Evolutionary conservation across 1,140 invertebrate genomes (phyloP), one percentile per base, ranked within the genome.

Genomic region (Whitmania pigra): DNA sequence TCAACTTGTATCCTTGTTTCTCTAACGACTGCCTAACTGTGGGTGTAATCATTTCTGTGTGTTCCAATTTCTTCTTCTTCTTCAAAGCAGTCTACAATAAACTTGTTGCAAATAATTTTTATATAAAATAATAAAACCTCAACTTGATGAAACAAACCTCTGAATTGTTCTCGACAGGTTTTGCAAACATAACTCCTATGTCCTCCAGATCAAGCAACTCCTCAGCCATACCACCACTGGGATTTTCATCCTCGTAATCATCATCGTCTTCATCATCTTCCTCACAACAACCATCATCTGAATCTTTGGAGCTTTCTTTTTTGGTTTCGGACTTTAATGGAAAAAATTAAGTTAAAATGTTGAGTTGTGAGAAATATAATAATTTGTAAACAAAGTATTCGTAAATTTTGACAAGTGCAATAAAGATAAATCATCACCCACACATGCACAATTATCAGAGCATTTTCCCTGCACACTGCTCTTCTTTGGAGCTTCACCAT

Each of bases 1-100:
- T 83, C 18, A 88, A 77, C 68, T 83, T 84, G 77, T 88, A 88
- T 0, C 87, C 87, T 79, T 88, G 87, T 78, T 87, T 88, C 68
- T 86, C 85, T 5, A 88, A 78, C 36, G 84, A 80, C 76, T 85
- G 79, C 57, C 84, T 77, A 17, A 88, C 73, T 29, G 81, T 74
- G 20, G 85, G 85, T 6, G 87, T 88, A 6, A 88, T 82, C 87
- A 88, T 88, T 76, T 87, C 85, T 74, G 82, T 81, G 6, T 78
- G 75, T 57, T 77, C 76, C 31, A 43, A 36, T 43, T 53, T 53
- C n/a, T 53, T 54, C 27, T 36, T 36, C 13, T 5, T 22, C 18
- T 25, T 18, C 67, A 17, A 22, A 15, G 17, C 3, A 15, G 67
- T 22, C 36, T 68, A 36, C 3, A n/a, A n/a, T n/a, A 31, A 63